A percentile compares a stretch with the other conserved stretches of the same genome.
phyloP scores from a whole-genome alignment of 2,113 vertebrate genomes.

The Hirundichthys speculiger region DNA sequence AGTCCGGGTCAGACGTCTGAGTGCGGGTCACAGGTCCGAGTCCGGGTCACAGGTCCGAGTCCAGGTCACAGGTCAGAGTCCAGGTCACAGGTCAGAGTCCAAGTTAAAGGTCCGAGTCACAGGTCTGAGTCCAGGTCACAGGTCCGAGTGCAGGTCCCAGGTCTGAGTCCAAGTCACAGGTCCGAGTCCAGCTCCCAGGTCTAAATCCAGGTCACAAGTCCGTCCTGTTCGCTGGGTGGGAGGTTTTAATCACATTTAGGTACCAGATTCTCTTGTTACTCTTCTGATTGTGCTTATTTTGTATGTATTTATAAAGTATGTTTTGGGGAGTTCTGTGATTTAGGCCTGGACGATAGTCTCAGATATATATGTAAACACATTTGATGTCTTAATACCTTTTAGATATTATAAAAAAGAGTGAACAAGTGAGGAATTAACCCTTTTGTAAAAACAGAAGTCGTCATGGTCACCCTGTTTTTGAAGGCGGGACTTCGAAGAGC shows the following conservation, averaged over 20 bases:
- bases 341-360: slow-evolving; percentile 81
- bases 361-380: slow-evolving; percentile 80
- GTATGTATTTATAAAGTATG: slow-evolving; percentile 82
- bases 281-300: slow-evolving; percentile 80
- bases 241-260: slow-evolving; percentile 75
- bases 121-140: too few relatives aligned
- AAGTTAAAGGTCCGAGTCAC: too few relatives aligned
- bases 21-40: too few relatives aligned
- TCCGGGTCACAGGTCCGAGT: too few relatives aligned
- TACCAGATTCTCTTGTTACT: slow-evolving; percentile 72
- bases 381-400: slow-evolving; percentile 85
- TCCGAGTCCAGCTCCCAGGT: too few relatives aligned
- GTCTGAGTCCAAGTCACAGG: too few relatives aligned
- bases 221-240: too few relatives aligned
- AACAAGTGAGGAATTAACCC: slow-evolving; percentile 67
- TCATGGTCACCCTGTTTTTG: slow-evolving; percentile 66
- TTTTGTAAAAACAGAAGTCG: slow-evolving; percentile 74
- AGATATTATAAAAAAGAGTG: slow-evolving; percentile 83
- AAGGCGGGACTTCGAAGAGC: slow-evolving; percentile 66
- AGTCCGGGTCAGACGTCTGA: too few relatives aligned
- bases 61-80: too few relatives aligned
- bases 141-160: too few relatives aligned
- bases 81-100: too few relatives aligned
- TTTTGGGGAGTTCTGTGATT: slow-evolving; percentile 77
- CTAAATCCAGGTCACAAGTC: too few relatives aligned